These are phyloP conservation scores for Acrobeloides nanus DNA, from an alignment of 2,888 invertebrate species.

Conservation along the genomic window DNA sequence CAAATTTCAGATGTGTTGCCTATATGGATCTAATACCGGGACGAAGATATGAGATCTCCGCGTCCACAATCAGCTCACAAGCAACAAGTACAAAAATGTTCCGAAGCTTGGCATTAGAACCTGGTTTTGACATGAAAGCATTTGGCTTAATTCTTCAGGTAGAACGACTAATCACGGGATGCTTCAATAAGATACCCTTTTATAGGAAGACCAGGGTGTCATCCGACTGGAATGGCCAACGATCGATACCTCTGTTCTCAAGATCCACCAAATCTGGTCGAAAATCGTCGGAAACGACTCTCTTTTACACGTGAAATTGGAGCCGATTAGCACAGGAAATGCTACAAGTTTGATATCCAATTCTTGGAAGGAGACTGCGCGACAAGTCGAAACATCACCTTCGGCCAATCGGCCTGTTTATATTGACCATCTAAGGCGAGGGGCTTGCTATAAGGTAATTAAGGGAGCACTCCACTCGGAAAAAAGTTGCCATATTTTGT, in stretches of 20 bases:
- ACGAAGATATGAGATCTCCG: constrained; percentile 28
- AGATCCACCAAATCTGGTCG: constrained; percentile 39
- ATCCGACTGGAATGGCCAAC: constrained; percentile 45
- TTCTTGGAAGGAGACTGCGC: constrained; percentile 17
- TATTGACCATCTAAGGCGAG: constrained; percentile 17
- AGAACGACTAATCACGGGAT: no score
- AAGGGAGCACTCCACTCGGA: no score
- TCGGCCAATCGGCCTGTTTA: neutral
- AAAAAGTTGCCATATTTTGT: no score
- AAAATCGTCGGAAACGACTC: constrained; percentile 46
- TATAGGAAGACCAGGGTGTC: constrained; percentile 38
- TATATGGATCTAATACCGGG: constrained; percentile 26
- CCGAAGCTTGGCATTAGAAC: constrained; percentile 43
- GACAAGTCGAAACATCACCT: constrained; percentile 25
- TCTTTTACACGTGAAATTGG: constrained; percentile 37
- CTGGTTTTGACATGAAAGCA: constrained; percentile 46
- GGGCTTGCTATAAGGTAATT: constrained; percentile 45
- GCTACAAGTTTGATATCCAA: constrained; percentile 11
- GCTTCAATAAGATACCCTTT: no score
- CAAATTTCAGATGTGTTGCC: constrained; percentile 17
- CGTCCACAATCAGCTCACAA: constrained; percentile 22
- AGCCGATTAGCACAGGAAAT: constrained; percentile 17
- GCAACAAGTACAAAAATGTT: constrained; percentile 35
- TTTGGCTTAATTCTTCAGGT: constrained; percentile 36
- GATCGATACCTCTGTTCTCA: constrained; percentile 37